A percentile compares a stretch with the other conserved stretches of the same genome.
These are phyloP conservation scores for Drosophila merina DNA, from an alignment of 2,888 invertebrate genomes.

Conservation along the genomic window DNA sequence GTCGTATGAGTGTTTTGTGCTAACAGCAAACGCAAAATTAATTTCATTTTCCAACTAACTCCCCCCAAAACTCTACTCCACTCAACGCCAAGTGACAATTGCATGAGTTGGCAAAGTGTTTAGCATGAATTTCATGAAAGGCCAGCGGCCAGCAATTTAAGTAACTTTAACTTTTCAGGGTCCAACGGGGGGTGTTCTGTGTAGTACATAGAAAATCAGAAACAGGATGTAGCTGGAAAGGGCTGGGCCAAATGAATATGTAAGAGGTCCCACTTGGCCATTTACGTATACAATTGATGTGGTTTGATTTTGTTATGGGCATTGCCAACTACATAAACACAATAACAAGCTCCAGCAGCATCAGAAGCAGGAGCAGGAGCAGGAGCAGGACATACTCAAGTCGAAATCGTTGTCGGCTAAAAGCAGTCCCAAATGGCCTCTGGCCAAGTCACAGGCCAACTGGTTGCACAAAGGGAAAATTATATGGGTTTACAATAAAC, in stretches of 20 bases:
- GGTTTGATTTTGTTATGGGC: slow-evolving; percentile 79
- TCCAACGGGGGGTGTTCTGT: background rate
- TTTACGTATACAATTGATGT: slow-evolving; percentile 79
- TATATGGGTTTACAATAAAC: background rate
- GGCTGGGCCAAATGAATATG: slow-evolving; percentile 68
- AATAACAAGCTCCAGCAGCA: slow-evolving; percentile 47
- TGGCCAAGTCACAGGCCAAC: slow-evolving; percentile 15
- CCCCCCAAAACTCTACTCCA: too few species aligned
- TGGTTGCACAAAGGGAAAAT: background rate
- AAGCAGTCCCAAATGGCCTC: slow-evolving; percentile 43
- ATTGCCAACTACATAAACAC: slow-evolving; percentile 72
- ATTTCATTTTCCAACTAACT: slow-evolving; percentile 61
- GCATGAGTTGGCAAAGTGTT: slow-evolving; percentile 65
- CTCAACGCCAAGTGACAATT: slow-evolving; percentile 62
- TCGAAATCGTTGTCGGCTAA: slow-evolving; percentile 34
- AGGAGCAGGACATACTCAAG: slow-evolving; percentile 21
- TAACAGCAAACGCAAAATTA: slow-evolving; percentile 73
- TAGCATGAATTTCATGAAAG: slow-evolving; percentile 70
- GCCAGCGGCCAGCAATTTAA: slow-evolving; percentile 53
- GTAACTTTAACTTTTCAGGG: slow-evolving; percentile 42
- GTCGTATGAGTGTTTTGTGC: slow-evolving; percentile 69
- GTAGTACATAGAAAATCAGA: background rate
- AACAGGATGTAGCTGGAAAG: slow-evolving; percentile 9
- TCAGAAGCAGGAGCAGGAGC: slow-evolving; percentile 28
- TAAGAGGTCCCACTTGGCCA: slow-evolving; percentile 80